Evolutionary conservation across 53 echinoderm and acorn worm genomes (phyloP), one percentile per base, ranked within the genome.

Genomic region (Paracentrotus lividus): DNA sequence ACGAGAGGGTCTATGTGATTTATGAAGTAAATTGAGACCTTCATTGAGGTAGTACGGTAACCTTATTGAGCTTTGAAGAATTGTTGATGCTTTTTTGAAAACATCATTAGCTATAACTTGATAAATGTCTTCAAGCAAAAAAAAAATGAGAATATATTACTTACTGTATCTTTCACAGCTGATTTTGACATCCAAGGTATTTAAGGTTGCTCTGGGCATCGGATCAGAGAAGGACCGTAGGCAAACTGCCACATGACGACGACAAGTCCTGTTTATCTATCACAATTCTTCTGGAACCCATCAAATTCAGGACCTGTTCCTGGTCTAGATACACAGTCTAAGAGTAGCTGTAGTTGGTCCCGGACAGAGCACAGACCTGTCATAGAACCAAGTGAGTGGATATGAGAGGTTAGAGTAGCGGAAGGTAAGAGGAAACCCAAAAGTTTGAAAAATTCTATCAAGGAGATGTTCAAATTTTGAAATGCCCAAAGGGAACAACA

Each of bases 271-370:
- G 90, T 90, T 97, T 97, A 93, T 95, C n/a, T 54, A 66, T 97
- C 97, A 81, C 97, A 97, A 91, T 97, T 97, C 34, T 90, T 93
- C 87, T 96, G 95, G 88, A 97, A n/a, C n/a, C 93, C 93, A 95
- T 94, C 67, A n/a, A n/a, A n/a, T 94, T 77, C 23, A 95, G 81
- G 56, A 97, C 96, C 32, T 53, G 53, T 52, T 89, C 93, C 10
- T 91, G 45, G 52, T 97, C 88, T 54, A 88, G 36, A 8, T 90
- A n/a, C 95, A 57, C 97, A 97, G 93, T 93, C 93, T 60, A 94
- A 32, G 95, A 93, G 88, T 97, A 97, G 84, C 94, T 88, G 93
- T 93, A 85, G 95, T 94, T 94, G 88, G 77, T 94, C 20, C 95
- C 95, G n/a, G 0, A 86, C 49, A 2, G 97, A 67, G 59, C 97